These are phyloP conservation scores for Jacana jacana DNA, from an alignment of 2,113 vertebrate genomes.

Conservation along the genomic window DNA sequence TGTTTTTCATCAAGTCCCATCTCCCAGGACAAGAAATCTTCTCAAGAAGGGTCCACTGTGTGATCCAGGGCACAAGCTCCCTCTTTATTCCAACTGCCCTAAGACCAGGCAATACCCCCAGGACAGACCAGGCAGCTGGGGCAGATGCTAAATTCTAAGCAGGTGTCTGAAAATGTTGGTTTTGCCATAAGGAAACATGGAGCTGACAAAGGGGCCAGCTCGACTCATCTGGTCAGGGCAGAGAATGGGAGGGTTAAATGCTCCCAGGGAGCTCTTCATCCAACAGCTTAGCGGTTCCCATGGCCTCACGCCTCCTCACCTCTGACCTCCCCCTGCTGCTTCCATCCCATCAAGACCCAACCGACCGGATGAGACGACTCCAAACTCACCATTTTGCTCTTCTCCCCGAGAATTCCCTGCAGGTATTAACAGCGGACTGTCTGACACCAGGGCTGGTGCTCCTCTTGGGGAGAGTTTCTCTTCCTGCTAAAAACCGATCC, in stretches of 20 bases:
- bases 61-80: background rate
- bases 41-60: background rate
- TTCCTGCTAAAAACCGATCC: background rate
- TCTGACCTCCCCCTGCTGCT: background rate
- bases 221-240: background rate
- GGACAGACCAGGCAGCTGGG: background rate
- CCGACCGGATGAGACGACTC: rapidly evolving
- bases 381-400: background rate
- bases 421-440: background rate
- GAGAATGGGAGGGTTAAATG: background rate
- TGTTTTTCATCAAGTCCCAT: background rate
- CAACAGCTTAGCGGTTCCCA: rapidly evolving
- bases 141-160: background rate
- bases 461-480: background rate
- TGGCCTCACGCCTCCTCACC: background rate
- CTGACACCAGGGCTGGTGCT: rapidly evolving
- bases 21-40: background rate
- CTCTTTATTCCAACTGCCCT: background rate
- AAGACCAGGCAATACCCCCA: background rate
- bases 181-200: background rate
- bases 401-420: background rate
- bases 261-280: background rate
- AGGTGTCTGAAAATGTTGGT: background rate
- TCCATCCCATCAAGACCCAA: background rate
- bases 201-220: background rate